Percentiles rank a stretch among this genome's conserved stretches.
Conservation (phyloP, 2,888 invertebrate genomes). For the Drosophila phalerata region DNA sequence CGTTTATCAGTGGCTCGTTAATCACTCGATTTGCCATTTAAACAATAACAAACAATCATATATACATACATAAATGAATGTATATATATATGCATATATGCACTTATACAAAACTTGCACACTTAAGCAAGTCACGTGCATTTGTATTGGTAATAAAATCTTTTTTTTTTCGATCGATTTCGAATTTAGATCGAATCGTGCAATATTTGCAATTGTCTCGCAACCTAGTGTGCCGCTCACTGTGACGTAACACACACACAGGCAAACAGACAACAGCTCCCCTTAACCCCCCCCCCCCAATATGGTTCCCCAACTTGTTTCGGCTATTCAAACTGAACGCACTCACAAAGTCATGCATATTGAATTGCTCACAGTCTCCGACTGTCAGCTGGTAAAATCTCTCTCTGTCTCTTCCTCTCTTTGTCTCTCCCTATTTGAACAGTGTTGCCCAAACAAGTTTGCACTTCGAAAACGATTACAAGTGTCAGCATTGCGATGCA, state of each 20-base stretch:
- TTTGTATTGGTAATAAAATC: constrained; percentile 38
- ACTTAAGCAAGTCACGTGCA: constrained; percentile 20
- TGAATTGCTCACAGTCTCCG: constrained; percentile 22
- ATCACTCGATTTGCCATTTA: constrained; percentile 48
- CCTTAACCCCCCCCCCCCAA: background rate
- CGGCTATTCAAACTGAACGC: constrained; percentile 22
- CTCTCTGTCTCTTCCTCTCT: constrained; percentile 14
- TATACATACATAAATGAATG: background rate
- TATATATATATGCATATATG: background rate
- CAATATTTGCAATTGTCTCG: constrained; percentile 45
- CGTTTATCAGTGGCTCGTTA: constrained; percentile 44
- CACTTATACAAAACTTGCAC: constrained; percentile 9
- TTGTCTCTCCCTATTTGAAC: constrained; percentile 6
- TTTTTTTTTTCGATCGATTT: constrained; percentile 46
- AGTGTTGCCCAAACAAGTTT: constrained; percentile 29
- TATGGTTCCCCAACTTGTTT: constrained; percentile 2
- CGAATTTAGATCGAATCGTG: constrained; percentile 46
- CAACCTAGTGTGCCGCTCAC: constrained; percentile 33
- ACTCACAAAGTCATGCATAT: constrained; percentile 34
- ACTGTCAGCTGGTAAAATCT: constrained; percentile 21
- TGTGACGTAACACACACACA: constrained; percentile 50
- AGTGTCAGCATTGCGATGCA: constrained; percentile 27
- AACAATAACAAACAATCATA: constrained; percentile 22
- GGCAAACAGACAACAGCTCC: constrained; percentile 9
- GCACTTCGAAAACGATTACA: constrained; percentile 10